Evolutionary conservation across 2,888 invertebrate genomes (phyloP), one percentile per base, ranked within the genome.

Genomic region (Dione juno): DNA sequence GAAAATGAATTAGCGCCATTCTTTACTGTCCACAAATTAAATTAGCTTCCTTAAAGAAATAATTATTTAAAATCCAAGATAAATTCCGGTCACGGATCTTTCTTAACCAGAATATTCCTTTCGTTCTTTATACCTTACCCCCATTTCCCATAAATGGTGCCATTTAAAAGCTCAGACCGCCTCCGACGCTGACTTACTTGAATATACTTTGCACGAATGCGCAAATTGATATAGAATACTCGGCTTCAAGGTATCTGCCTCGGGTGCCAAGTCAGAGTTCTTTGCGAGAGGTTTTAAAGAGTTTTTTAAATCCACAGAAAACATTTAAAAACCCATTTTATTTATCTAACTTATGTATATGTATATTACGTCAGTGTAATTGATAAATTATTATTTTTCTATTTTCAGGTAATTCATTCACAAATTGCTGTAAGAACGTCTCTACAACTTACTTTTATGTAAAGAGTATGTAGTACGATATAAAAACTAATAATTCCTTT

Each of bases 211-310:
- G 89, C 90, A 90, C 89, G 90, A 84, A 83, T 87, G 87, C 86
- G 85, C 87, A 90, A 90, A 90, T 90, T 90, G 91, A 90, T 89
- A 90, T 90, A 89, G 88, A 89, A 89, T 89, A 86, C 87, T 88
- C 87, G 85, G 85, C 85, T 85, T 85, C 85, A 84, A 84, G 84
- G 85, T 87, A 85, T 86, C 83, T 79, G 79, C 64, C 80, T 79
- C 75, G 75, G 76, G 75, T 80, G 75, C 74, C 75, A 78, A 78
- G 79, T 78, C 77, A 77, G 71, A 73, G 37, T 67, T 68, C 69
- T 69, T 67, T 50, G 57, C 67, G 59, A 66, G 67, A 72, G 63
- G 58, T 64, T 72, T 72, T 64, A 59, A 52, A n/a, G 45, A 48
- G 37, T 58, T 67, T 68, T 54, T 63, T 43, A 64, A 57, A 57